Conservation (phyloP, 2,113 vertebrate species). For the Xenopus laevis region DNA sequence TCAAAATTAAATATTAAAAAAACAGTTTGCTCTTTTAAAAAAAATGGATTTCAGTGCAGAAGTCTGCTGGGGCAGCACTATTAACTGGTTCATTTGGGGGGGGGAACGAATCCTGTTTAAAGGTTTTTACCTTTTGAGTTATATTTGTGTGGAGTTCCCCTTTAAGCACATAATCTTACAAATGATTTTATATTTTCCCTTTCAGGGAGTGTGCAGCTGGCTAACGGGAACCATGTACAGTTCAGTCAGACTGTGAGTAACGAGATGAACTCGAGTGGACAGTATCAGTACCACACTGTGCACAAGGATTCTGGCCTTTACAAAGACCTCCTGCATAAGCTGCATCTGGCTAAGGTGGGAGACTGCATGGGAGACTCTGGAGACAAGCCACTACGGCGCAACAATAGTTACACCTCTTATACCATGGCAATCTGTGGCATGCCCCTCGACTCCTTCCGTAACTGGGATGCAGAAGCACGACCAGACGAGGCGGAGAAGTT, state of each 20-base stretch:
- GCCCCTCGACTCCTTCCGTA: slow-evolving; percentile 75
- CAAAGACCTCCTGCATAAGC: slow-evolving; percentile 91
- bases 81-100: too few relatives aligned
- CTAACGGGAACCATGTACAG: slow-evolving; percentile 73
- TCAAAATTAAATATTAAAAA: too few relatives aligned
- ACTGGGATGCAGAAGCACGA: slow-evolving; percentile 66
- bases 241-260: slow-evolving; percentile 71
- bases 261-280: slow-evolving; percentile 73
- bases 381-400: slow-evolving; percentile 83
- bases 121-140: too few relatives aligned
- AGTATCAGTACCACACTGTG: slow-evolving; percentile 84
- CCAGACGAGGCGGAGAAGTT: slow-evolving; percentile 64
- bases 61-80: too few relatives aligned
- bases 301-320: slow-evolving; percentile 93
- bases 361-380: slow-evolving; percentile 88
- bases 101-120: too few relatives aligned
- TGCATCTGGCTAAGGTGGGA: slow-evolving; percentile 88
- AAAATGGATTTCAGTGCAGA: too few relatives aligned
- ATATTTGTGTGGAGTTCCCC: too few relatives aligned
- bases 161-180: too few relatives aligned
- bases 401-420: slow-evolving; percentile 96
- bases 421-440: slow-evolving; percentile 96
- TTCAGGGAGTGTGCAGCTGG: slow-evolving; percentile 61
- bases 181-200: too few relatives aligned
- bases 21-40: too few relatives aligned